Conservation (phyloP, 2,888 invertebrate species). For the Omphaloscelis lunosa region DNA sequence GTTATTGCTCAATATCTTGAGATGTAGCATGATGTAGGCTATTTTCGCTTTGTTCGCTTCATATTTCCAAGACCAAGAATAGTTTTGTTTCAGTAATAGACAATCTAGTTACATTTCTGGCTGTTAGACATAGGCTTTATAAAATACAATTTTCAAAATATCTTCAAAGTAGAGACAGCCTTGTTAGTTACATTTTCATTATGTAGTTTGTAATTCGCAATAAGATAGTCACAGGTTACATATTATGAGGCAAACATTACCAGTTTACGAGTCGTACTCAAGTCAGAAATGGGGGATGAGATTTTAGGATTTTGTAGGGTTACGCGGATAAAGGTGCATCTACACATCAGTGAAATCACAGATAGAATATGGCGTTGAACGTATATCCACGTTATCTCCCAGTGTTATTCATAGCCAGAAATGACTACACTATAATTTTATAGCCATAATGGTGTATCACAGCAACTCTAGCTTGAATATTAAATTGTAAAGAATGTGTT, state of each 20-base stretch:
- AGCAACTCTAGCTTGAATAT: conserved; percentile 90
- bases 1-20: conserved; percentile 71
- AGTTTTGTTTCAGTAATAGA: conserved; percentile 61
- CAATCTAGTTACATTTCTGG: conserved; percentile 69
- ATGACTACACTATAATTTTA: conserved; percentile 85
- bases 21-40: conserved; percentile 58
- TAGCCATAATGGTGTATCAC: conserved; percentile 90
- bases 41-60: conserved; percentile 42
- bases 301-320: conserved; percentile 59
- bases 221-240: conserved; percentile 63
- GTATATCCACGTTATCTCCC: conserved; percentile 64
- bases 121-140: conserved; percentile 70
- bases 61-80: conserved; percentile 54
- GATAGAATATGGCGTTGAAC: conserved; percentile 81
- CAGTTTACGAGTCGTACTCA: conserved; percentile 70
- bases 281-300: conserved; percentile 61
- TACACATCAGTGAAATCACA: conserved; percentile 85
- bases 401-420: conserved; percentile 81
- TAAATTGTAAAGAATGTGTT: conserved; percentile 87
- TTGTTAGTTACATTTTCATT: conserved; percentile 72
- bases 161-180: conserved; percentile 74
- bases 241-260: conserved; percentile 69
- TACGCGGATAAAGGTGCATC: conserved; percentile 74
- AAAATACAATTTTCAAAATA: conserved; percentile 75
- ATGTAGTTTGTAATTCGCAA: conserved; percentile 62